Percentiles rank a stretch among this genome's conserved stretches.
Conservation (phyloP, 2,797 vertebrate species). For the Chromobotia macracanthus region DNA sequence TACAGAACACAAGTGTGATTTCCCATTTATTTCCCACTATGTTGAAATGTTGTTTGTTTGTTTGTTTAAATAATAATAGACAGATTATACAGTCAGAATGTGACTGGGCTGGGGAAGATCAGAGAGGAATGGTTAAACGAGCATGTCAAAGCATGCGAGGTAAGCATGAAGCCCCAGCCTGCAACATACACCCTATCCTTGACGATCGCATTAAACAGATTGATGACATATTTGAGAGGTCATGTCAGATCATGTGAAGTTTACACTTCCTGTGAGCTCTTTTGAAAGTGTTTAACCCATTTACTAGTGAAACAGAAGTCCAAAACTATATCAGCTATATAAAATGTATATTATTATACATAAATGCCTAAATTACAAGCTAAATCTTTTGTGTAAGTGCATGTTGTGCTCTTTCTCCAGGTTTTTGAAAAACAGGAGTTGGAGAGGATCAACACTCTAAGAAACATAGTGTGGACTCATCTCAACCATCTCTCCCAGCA, state of each 20-base stretch:
- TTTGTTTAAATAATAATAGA: constrained; percentile 75
- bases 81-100: constrained; percentile 80
- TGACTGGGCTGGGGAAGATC: constrained; percentile 78
- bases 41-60: not conserved
- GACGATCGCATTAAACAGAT: not conserved
- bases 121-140: constrained; percentile 89
- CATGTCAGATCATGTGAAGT: not conserved
- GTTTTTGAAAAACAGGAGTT: constrained; percentile 87
- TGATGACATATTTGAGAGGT: not conserved
- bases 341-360: not conserved
- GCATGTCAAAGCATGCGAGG: constrained; percentile 87
- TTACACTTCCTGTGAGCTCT: not conserved
- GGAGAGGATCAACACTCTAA: constrained; percentile 86
- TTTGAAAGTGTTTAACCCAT: not conserved
- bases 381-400: constrained; percentile 7
- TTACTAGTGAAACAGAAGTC: not conserved
- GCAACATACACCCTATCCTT: not conserved
- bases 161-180: constrained; percentile 62
- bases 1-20: not conserved
- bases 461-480: constrained; percentile 90
- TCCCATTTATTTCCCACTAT: not conserved
- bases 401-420: constrained; percentile 64
- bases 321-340: not conserved
- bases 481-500: constrained; percentile 91
- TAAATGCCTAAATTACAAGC: not conserved